Evolutionary conservation across 1,140 invertebrate genomes (phyloP).

Genomic region (Goniozus legneri): DNA sequence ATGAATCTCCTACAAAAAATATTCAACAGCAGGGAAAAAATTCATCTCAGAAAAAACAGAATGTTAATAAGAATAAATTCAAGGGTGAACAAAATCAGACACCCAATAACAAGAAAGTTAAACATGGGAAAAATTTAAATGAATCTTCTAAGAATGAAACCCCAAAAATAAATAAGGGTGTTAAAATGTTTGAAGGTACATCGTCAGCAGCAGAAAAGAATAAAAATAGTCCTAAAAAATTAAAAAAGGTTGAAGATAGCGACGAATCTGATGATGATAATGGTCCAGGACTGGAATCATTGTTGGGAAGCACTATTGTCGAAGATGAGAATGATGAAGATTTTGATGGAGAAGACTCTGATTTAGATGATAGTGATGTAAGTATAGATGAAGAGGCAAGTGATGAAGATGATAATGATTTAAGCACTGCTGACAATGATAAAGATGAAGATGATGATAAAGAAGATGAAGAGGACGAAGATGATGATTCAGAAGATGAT

Average conservation of each 20-base stretch:
- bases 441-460: constrained; percentile 10
- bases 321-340: constrained; percentile 14
- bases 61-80: neutral
- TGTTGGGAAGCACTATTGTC: constrained; percentile 9
- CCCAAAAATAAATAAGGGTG: neutral
- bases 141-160: neutral
- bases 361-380: constrained; percentile 16
- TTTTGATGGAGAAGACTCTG: constrained; percentile 12
- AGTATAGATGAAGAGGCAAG: constrained; percentile 1
- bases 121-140: neutral
- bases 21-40: neutral
- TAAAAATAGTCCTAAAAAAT: neutral
- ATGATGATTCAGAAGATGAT: constrained; percentile 9
- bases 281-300: constrained; percentile 6
- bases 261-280: constrained; percentile 3
- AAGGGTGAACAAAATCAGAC: neutral
- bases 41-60: neutral
- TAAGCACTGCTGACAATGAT: constrained; percentile 2
- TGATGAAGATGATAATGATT: too few relatives aligned
- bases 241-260: constrained; percentile 7
- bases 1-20: neutral
- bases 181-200: constrained; percentile 1
- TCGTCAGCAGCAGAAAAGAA: constrained; percentile 10
- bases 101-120: neutral
- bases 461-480: constrained; percentile 3